Conservation (phyloP, 2,888 invertebrate species). For the Tetropium fuscum region DNA sequence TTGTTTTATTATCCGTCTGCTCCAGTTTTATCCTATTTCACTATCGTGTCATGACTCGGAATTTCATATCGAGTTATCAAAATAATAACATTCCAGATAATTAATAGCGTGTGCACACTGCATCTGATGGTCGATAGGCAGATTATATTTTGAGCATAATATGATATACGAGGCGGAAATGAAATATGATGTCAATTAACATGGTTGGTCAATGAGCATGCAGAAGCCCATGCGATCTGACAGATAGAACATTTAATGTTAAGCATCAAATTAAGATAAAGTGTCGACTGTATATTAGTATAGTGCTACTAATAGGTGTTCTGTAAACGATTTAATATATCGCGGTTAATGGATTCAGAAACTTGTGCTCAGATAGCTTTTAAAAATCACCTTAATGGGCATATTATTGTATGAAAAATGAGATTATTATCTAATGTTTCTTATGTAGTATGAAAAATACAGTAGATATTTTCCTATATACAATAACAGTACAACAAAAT, state of each 20-base stretch:
- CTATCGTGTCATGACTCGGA: neutral
- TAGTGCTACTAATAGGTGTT: neutral
- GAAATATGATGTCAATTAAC: constrained; percentile 28
- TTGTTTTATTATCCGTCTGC: no score
- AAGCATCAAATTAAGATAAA: constrained; percentile 22
- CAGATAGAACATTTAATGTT: constrained; percentile 13
- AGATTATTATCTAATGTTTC: no score
- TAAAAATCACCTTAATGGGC: constrained; percentile 1
- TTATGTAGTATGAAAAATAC: no score
- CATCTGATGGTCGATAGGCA: constrained; percentile 12
- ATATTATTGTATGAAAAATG: no score
- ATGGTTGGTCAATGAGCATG: constrained; percentile 18
- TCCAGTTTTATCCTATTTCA: no score
- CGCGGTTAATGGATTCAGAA: constrained; percentile 10
- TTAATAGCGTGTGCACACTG: constrained; percentile 21
- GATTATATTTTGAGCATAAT: constrained; percentile 13
- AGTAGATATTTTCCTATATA: no score
- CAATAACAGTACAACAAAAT: no score
- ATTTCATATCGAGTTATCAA: neutral
- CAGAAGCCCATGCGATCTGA: constrained; percentile 1
- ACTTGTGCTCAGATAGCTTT: constrained; percentile 19
- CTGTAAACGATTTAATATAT: constrained; percentile 18
- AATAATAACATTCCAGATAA: constrained; percentile 6
- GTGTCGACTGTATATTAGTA: constrained; percentile 19
- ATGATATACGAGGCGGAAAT: constrained; percentile 24